phyloP scores from a whole-genome alignment of 1,140 invertebrate genomes.

The Cephus cinctus region DNA sequence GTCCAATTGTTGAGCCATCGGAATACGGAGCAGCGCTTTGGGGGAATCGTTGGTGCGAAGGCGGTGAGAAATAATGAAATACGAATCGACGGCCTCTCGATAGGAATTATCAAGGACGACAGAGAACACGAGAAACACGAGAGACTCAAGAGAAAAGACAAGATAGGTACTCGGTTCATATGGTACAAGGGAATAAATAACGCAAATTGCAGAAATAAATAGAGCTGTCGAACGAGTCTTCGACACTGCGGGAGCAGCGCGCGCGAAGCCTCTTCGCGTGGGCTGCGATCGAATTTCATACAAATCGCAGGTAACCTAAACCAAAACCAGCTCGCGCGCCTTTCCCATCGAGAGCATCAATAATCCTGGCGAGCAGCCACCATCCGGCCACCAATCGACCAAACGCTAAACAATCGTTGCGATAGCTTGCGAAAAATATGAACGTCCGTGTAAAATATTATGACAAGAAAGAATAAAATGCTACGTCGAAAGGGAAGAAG shows the following conservation, averaged over 20 bases:
- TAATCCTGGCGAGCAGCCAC: conserved; percentile 5
- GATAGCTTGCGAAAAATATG: not conserved
- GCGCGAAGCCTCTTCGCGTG: conserved; percentile 27
- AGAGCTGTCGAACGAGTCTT: conserved; percentile 34
- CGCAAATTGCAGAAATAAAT: conserved; percentile 43
- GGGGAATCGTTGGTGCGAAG: no score
- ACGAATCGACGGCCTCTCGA: conserved; percentile 16
- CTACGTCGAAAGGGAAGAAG: no score
- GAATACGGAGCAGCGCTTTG: no score
- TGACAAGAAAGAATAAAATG: no score
- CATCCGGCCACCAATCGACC: conserved; percentile 4
- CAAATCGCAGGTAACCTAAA: conserved; percentile 50
- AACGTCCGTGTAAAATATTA: not conserved
- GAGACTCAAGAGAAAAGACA: no score
- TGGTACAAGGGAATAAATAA: conserved; percentile 44
- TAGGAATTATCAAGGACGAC: conserved; percentile 20
- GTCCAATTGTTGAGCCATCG: no score
- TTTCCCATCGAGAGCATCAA: conserved; percentile 13
- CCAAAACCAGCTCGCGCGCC: conserved; percentile 36
- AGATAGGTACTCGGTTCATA: no score
- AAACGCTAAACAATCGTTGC: not conserved
- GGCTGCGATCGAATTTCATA: conserved; percentile 51
- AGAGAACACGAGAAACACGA: conserved; percentile 7
- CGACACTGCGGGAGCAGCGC: conserved; percentile 17
- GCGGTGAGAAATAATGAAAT: no score